Percentiles rank a stretch among this genome's conserved stretches.
phyloP scores from a whole-genome alignment of 2,888 invertebrate genomes.

The Mimachlamys varia region DNA sequence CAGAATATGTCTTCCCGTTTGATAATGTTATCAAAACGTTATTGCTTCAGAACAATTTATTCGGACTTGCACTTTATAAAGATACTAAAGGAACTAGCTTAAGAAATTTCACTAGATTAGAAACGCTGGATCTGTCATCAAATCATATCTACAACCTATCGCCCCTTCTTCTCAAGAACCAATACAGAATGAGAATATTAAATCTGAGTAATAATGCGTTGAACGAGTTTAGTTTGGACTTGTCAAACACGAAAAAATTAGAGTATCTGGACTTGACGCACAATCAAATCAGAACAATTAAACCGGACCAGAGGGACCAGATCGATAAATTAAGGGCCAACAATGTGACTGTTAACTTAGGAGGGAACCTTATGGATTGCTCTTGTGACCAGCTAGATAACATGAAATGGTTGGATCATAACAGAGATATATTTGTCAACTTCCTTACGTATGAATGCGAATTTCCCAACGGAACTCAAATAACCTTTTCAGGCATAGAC shows the following conservation, averaged over 20 bases:
- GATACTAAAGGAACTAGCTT: neutral
- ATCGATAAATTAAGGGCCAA: neutral
- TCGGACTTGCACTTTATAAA: neutral
- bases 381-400: neutral
- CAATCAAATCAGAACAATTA: neutral
- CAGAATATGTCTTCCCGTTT: neutral
- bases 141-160: neutral
- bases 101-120: neutral
- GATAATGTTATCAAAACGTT: neutral
- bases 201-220: neutral
- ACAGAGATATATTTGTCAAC: neutral
- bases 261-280: neutral
- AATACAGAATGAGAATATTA: neutral
- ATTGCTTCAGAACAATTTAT: neutral
- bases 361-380: neutral
- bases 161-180: neutral
- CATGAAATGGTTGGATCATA: neutral
- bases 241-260: neutral
- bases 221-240: neutral
- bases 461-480: neutral
- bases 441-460: neutral
- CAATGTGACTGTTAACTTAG: constrained; percentile 28
- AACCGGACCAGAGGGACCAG: neutral
- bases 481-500: neutral
- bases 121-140: neutral